Evolutionary conservation across 2,888 invertebrate genomes (phyloP).

Genomic region (Drosophila flavopinicola): DNA sequence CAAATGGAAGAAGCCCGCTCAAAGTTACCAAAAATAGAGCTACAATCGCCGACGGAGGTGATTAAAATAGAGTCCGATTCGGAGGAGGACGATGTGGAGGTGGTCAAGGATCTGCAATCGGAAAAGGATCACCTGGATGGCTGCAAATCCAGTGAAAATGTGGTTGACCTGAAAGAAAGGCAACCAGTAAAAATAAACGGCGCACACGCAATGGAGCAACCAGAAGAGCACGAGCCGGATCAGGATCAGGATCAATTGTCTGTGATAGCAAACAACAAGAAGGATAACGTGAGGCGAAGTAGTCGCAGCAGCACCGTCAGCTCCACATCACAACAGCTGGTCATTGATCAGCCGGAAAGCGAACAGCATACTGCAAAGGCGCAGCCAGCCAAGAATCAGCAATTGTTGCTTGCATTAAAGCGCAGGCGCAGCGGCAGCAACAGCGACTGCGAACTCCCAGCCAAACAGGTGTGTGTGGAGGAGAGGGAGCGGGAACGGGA

Average conservation of each 20-base stretch:
- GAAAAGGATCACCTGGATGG: slow-evolving; percentile 1
- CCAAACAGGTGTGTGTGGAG: slow-evolving; percentile 18
- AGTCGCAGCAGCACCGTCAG: slow-evolving; percentile 61
- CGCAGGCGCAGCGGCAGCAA: slow-evolving; percentile 30
- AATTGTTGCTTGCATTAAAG: slow-evolving; percentile 45
- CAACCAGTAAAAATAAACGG: slow-evolving; percentile 47
- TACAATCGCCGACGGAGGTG: slow-evolving; percentile 8
- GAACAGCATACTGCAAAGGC: no score
- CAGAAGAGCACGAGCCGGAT: slow-evolving; percentile 2
- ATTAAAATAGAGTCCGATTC: slow-evolving; percentile 55
- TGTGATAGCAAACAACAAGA: slow-evolving; percentile 53
- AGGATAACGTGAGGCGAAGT: slow-evolving; percentile 14
- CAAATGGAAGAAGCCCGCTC: slow-evolving; percentile 13
- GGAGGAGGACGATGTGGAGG: slow-evolving; percentile 18
- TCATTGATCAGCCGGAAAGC: slow-evolving; percentile 82
- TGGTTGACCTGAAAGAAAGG: slow-evolving; percentile 5
- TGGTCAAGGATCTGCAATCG: not conserved
- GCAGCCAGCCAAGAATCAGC: slow-evolving; percentile 59
- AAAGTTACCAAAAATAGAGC: slow-evolving; percentile 11
- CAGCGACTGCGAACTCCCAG: slow-evolving; percentile 10
- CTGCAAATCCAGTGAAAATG: slow-evolving; percentile 8
- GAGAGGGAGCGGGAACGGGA: not conserved
- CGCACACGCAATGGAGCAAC: slow-evolving; percentile 14
- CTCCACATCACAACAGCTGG: slow-evolving; percentile 82
- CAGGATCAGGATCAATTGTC: slow-evolving; percentile 30